Percentiles rank a stretch among this genome's conserved stretches.
Evolutionary conservation across 1,140 invertebrate species (phyloP).

Genomic region (Leptonema lineaticorne): DNA sequence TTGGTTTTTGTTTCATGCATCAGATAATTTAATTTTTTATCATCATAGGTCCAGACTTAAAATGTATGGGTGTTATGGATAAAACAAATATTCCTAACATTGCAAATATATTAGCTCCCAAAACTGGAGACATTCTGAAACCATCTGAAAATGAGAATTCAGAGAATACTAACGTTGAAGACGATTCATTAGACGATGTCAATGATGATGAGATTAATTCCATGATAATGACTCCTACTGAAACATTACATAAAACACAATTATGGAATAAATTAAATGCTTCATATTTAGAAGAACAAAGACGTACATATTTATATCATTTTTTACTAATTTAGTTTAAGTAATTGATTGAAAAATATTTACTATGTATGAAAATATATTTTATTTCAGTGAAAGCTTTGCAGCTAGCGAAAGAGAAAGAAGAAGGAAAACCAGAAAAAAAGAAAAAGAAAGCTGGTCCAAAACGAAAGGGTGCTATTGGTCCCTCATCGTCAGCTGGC

Average conservation of each 20-base stretch:
- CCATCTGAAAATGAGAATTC: not conserved
- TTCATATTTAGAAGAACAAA: slow-evolving; percentile 78
- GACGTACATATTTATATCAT: slow-evolving; percentile 61
- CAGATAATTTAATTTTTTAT: not conserved
- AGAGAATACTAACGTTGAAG: slow-evolving; percentile 53
- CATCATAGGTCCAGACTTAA: slow-evolving; percentile 34
- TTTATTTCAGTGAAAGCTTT: slow-evolving; percentile 74
- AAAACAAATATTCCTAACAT: slow-evolving; percentile 2
- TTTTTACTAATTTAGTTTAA: slow-evolving; percentile 27
- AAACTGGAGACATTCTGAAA: not conserved
- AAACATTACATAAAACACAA: slow-evolving; percentile 74
- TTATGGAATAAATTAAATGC: slow-evolving; percentile 86
- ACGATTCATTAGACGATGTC: slow-evolving; percentile 77
- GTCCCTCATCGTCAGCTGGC: slow-evolving; percentile 76
- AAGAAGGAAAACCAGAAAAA: slow-evolving; percentile 78
- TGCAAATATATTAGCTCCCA: not conserved
- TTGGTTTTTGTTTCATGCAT: too few species aligned
- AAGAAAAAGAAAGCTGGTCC: slow-evolving; percentile 65
- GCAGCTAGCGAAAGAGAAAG: slow-evolving; percentile 67
- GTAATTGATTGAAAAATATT: not conserved
- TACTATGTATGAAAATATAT: too few species aligned
- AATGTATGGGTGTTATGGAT: slow-evolving; percentile 34
- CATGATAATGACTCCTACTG: slow-evolving; percentile 82
- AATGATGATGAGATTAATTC: slow-evolving; percentile 87
- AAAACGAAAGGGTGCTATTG: slow-evolving; percentile 61